Conservation (phyloP, 2,888 invertebrate genomes). For the Drosophila bunnanda region DNA sequence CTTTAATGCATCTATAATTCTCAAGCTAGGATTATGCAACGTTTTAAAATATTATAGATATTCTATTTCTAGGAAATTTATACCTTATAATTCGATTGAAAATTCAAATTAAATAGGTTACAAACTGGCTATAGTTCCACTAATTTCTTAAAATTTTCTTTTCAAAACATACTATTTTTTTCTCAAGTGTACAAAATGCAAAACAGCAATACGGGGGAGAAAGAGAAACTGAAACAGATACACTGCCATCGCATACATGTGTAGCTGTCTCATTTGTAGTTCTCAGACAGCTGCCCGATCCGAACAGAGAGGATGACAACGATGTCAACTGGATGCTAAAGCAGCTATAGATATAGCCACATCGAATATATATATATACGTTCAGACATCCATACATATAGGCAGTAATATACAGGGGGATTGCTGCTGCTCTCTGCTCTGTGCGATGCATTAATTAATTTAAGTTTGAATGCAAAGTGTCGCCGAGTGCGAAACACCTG, state of each 20-base stretch:
- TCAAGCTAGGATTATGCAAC: background rate
- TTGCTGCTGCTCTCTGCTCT: constrained; percentile 26
- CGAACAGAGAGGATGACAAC: constrained; percentile 44
- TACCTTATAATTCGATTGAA: background rate
- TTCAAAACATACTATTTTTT: background rate
- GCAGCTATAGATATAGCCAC: constrained; percentile 8
- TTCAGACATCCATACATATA: background rate
- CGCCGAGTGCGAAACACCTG: constrained; percentile 80
- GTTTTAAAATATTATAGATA: background rate
- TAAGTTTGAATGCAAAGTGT: constrained; percentile 76
- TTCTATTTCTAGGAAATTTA: background rate
- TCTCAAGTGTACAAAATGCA: constrained; percentile 25
- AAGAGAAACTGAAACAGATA: constrained; percentile 3
- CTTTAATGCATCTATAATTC: background rate
- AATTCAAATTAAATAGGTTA: background rate
- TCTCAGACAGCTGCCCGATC: constrained; percentile 64
- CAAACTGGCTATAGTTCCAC: background rate
- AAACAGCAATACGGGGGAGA: constrained; percentile 23
- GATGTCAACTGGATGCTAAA: constrained; percentile 51
- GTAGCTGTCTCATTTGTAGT: constrained; percentile 72
- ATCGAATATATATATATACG: background rate
- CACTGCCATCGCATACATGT: constrained; percentile 49
- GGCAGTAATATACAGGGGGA: background rate
- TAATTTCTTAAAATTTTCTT: background rate
- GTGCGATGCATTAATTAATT: constrained; percentile 78